phyloP scores from a whole-genome alignment of 2,888 invertebrate species.

The Cremastinae sp. region DNA sequence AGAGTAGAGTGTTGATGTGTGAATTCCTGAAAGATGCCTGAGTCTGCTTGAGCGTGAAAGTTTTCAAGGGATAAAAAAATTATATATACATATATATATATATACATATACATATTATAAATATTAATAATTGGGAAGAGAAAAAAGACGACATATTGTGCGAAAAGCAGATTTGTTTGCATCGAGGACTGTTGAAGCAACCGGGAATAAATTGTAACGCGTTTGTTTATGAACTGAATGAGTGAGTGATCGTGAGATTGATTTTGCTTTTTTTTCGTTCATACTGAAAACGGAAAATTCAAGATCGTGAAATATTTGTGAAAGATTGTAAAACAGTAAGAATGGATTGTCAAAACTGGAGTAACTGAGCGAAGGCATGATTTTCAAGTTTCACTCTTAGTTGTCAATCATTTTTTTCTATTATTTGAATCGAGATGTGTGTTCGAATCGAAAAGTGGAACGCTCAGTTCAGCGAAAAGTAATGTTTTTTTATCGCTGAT shows the following conservation, averaged over 20 bases:
- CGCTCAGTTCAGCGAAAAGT: neutral
- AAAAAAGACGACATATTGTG: constrained; percentile 34
- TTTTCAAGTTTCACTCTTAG: too few species aligned
- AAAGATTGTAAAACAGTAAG: too few species aligned
- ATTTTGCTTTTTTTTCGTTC: constrained; percentile 38
- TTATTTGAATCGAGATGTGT: constrained; percentile 3
- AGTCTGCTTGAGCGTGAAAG: constrained; percentile 49
- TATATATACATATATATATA: constrained; percentile 29
- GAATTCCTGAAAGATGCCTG: constrained; percentile 45
- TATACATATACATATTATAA: constrained; percentile 36
- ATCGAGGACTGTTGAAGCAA: constrained; percentile 48
- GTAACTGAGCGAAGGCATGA: too few species aligned
- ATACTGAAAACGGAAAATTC: constrained; percentile 26
- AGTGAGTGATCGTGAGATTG: constrained; percentile 30
- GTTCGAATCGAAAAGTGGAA: constrained; percentile 4
- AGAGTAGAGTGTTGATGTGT: constrained; percentile 33
- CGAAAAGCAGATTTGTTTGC: constrained; percentile 53
- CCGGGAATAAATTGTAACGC: constrained; percentile 39
- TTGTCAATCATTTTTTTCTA: neutral
- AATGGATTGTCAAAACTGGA: neutral
- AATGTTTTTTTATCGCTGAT: constrained; percentile 27
- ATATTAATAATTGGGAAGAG: constrained; percentile 6
- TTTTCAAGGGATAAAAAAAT: constrained; percentile 43
- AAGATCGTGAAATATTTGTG: neutral
- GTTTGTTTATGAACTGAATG: constrained; percentile 39